Conservation (phyloP, 2,797 vertebrate species). For the Brachyrhaphis roseni region DNA sequence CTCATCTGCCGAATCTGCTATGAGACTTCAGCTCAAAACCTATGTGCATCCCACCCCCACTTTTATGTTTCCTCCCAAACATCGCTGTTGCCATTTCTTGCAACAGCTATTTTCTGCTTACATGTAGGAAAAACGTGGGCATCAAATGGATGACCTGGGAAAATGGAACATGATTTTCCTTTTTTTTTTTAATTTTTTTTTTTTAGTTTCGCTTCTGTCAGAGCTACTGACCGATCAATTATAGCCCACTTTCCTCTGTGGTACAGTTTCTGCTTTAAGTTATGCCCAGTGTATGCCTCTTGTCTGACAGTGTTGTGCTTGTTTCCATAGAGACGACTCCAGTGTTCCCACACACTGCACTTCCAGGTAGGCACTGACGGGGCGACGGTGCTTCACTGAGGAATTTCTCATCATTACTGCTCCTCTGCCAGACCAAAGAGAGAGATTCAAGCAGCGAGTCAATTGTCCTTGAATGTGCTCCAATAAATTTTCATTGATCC, state of each 20-base stretch:
- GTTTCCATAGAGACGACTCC: constrained; percentile 85
- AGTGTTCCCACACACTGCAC: constrained; percentile 69
- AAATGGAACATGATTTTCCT: constrained; percentile 38
- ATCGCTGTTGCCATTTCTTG: constrained; percentile 35
- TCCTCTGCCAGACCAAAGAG: constrained; percentile 53
- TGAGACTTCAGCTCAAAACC: constrained; percentile 17
- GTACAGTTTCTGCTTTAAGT: constrained; percentile 52
- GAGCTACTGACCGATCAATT: constrained; percentile 48
- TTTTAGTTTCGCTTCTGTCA: constrained; percentile 4
- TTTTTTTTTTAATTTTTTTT: too few species aligned
- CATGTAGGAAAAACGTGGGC: constrained; percentile 13
- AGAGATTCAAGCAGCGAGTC: constrained; percentile 49
- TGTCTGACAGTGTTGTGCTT: constrained; percentile 70
- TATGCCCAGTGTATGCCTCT: constrained; percentile 47
- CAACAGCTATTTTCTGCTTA: constrained; percentile 19
- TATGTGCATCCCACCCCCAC: constrained; percentile 18
- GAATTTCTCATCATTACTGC: constrained; percentile 70
- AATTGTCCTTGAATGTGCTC: constrained; percentile 63
- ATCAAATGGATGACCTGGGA: constrained; percentile 32
- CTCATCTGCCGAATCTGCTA: constrained; percentile 22
- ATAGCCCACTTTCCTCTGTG: constrained; percentile 31
- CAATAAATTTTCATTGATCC: constrained; percentile 56
- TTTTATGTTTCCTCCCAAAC: constrained; percentile 36
- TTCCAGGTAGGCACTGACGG: constrained; percentile 75
- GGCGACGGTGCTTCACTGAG: constrained; percentile 67